Conservation (phyloP, 2,797 vertebrate species). For the Hypotaenidia okinawae region DNA sequence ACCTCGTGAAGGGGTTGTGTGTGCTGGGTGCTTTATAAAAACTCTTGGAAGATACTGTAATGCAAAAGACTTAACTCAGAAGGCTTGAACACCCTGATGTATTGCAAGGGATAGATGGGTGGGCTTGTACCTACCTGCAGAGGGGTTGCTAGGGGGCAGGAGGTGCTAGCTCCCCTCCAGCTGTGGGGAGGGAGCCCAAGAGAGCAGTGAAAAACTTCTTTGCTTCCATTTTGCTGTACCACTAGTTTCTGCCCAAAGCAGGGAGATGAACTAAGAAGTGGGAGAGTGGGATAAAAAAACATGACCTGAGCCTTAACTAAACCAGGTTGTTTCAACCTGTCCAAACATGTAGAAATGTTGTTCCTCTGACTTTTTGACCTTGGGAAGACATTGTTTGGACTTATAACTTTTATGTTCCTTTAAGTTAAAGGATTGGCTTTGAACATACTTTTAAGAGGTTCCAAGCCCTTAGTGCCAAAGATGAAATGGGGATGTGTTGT, state of each 20-base stretch:
- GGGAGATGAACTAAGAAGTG: not conserved
- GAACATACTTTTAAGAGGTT: not conserved
- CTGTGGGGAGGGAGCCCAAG: not conserved
- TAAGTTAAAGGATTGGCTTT: not conserved
- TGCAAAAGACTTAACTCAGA: not conserved
- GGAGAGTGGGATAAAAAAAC: not conserved
- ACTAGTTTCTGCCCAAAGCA: not conserved
- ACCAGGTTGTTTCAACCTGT: not conserved
- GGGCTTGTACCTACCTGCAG: not conserved
- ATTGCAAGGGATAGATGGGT: not conserved
- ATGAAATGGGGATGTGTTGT: not conserved
- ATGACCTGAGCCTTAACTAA: not conserved
- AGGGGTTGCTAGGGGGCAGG: not conserved
- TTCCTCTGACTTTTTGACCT: not conserved
- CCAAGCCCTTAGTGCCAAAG: not conserved
- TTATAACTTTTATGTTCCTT: not conserved
- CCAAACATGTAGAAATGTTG: not conserved
- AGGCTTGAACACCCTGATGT: not conserved
- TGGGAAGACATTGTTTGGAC: not conserved
- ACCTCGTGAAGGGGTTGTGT: fast-evolving
- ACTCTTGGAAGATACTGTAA: not conserved
- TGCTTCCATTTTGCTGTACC: not conserved
- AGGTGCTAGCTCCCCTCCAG: not conserved
- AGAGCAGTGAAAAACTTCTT: not conserved
- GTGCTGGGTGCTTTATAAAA: not conserved